Percentiles rank a stretch among this genome's conserved stretches.
These are phyloP conservation scores for Aeoliscus strigatus DNA, from an alignment of 2,797 vertebrate genomes.

Conservation along the genomic window DNA sequence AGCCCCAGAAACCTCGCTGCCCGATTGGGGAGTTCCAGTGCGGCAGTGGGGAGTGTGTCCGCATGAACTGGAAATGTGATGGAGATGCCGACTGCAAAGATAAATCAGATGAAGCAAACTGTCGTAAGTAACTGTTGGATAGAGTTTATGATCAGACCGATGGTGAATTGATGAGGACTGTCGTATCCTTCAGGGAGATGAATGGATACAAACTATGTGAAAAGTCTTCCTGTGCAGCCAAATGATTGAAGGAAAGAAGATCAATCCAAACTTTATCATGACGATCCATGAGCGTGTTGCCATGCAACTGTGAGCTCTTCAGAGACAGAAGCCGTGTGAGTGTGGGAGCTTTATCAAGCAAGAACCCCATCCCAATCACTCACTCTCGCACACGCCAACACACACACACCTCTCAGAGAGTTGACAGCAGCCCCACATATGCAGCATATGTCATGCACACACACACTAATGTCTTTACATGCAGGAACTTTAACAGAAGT, in stretches of 20 bases:
- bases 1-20: slow-evolving; percentile 78
- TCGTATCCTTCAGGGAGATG: slow-evolving; percentile 5
- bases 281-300: slow-evolving; percentile 45
- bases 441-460: slow-evolving; percentile 32
- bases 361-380: slow-evolving; percentile 62
- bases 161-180: too few species aligned
- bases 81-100: slow-evolving; percentile 97
- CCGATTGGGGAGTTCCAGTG: slow-evolving; percentile 81
- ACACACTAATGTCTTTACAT: too few species aligned
- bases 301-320: slow-evolving; percentile 48
- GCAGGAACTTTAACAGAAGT: too few species aligned
- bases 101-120: slow-evolving; percentile 91
- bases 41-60: slow-evolving; percentile 88
- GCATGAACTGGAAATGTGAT: slow-evolving; percentile 94
- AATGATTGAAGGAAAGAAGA: slow-evolving; percentile 37
- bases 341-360: slow-evolving; percentile 49
- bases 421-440: slow-evolving; percentile 45
- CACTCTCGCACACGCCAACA: too few species aligned
- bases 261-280: slow-evolving; percentile 38
- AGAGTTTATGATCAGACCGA: too few species aligned
- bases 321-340: slow-evolving; percentile 17
- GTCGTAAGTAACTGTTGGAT: slow-evolving; percentile 77
- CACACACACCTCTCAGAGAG: slow-evolving; percentile 52
- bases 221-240: slow-evolving; percentile 12
- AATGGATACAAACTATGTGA: slow-evolving; percentile 23